Percentiles rank a stretch among this genome's conserved stretches.
Conservation (phyloP, 2,888 invertebrate species). For the Atethmia centrago region DNA sequence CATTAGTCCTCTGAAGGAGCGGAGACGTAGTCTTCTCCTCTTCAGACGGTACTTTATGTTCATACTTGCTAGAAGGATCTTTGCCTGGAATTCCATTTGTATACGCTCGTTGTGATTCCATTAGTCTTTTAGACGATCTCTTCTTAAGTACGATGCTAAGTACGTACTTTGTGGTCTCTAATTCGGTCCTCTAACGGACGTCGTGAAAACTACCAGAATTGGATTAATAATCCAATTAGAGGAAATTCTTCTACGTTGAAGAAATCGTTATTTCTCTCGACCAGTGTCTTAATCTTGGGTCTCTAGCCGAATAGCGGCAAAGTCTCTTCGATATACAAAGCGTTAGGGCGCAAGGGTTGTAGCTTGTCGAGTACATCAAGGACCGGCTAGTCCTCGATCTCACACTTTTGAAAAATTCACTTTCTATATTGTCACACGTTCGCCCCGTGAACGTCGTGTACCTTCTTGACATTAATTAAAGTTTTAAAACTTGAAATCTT, state of each 20-base stretch:
- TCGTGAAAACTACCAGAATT: slow-evolving; percentile 77
- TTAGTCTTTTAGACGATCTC: slow-evolving; percentile 80
- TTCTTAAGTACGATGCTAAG: slow-evolving; percentile 78
- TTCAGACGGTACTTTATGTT: slow-evolving; percentile 86
- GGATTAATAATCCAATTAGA: slow-evolving; percentile 78
- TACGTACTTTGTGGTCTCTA: slow-evolving; percentile 76
- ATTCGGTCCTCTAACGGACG: slow-evolving; percentile 77
- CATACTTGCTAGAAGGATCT: slow-evolving; percentile 83
- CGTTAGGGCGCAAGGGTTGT: slow-evolving; percentile 88
- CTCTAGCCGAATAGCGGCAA: slow-evolving; percentile 90
- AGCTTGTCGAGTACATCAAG: slow-evolving; percentile 90
- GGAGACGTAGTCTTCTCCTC: slow-evolving; percentile 88
- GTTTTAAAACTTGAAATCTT: slow-evolving; percentile 77
- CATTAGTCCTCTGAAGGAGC: slow-evolving; percentile 79
- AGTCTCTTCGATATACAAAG: slow-evolving; percentile 87
- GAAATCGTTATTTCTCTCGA: slow-evolving; percentile 85
- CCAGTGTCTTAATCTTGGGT: slow-evolving; percentile 91
- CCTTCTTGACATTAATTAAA: slow-evolving; percentile 88
- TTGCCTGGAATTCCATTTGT: slow-evolving; percentile 88
- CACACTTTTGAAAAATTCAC: slow-evolving; percentile 85
- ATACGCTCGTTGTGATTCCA: slow-evolving; percentile 86
- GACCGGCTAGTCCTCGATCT: slow-evolving; percentile 90
- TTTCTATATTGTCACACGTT: slow-evolving; percentile 81
- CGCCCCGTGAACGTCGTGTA: slow-evolving; percentile 77
- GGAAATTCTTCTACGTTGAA: slow-evolving; percentile 80